A percentile compares a stretch with the other conserved stretches of the same genome.
phyloP scores from a whole-genome alignment of 2,797 vertebrate genomes.

The Stomatorhinus walkeri region DNA sequence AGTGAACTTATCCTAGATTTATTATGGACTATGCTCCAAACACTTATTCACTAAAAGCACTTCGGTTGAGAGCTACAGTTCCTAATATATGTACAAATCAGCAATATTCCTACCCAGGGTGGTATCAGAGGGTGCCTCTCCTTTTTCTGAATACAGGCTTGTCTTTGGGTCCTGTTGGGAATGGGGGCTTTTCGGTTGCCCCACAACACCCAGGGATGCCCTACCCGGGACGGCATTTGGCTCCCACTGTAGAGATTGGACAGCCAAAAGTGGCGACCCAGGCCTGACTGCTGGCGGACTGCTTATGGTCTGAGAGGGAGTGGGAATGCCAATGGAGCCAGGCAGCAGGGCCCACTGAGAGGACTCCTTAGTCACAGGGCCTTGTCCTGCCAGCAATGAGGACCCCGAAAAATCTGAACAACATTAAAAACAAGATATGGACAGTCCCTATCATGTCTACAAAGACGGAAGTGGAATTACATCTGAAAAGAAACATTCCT shows the following conservation, averaged over 20 bases:
- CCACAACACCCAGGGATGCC: not conserved
- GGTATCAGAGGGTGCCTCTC: slow-evolving; percentile 17
- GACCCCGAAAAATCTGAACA: slow-evolving; percentile 25
- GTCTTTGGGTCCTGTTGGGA: not conserved
- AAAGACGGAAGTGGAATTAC: not conserved
- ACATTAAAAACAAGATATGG: not conserved
- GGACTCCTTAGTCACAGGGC: slow-evolving; percentile 24
- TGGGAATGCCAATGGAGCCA: not conserved
- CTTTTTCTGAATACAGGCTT: not conserved
- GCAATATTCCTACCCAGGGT: slow-evolving; percentile 31
- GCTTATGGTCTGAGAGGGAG: not conserved
- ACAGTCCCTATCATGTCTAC: not conserved
- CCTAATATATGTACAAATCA: not conserved
- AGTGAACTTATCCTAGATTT: not conserved
- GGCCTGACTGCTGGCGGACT: not conserved
- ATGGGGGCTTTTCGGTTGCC: not conserved
- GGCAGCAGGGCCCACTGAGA: not conserved
- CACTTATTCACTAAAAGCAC: not conserved
- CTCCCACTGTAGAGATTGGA: slow-evolving; percentile 13
- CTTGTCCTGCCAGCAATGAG: slow-evolving; percentile 23
- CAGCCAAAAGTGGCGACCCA: slow-evolving; percentile 5
- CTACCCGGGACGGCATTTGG: not conserved
- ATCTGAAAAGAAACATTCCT: not conserved
- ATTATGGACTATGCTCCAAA: not conserved
- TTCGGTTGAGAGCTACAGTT: not conserved